Conservation (phyloP, 1,140 invertebrate genomes). For the Tenebrio molitor region DNA sequence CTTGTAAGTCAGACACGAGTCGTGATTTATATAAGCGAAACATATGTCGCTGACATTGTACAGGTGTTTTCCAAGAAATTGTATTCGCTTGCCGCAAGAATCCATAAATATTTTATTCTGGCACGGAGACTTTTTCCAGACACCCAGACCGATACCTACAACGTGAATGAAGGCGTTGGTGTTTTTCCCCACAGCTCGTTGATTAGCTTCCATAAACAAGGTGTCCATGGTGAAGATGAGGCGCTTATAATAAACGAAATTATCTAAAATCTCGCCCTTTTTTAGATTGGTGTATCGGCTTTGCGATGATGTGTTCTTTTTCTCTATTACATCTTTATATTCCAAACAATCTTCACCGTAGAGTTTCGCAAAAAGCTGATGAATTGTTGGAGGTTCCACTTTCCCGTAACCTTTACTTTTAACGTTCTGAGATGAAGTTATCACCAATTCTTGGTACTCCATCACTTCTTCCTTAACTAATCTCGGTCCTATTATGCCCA, state of each 20-base stretch:
- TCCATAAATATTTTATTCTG: conserved; percentile 68
- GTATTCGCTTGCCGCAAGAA: conserved; percentile 66
- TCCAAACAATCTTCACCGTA: conserved; percentile 55
- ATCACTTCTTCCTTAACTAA: conserved; percentile 66
- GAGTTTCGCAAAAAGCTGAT: conserved; percentile 60
- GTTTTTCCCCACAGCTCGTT: conserved; percentile 56
- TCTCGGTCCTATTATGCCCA: conserved; percentile 67
- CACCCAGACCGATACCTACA: conserved; percentile 69
- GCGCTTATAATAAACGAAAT: conserved; percentile 60
- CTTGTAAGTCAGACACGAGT: conserved; percentile 54
- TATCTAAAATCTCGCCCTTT: conserved; percentile 58
- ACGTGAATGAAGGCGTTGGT: conserved; percentile 63
- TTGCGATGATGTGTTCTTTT: conserved; percentile 1
- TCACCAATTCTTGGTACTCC: conserved; percentile 69
- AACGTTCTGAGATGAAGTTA: conserved; percentile 66
- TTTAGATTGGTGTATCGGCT: conserved; percentile 41
- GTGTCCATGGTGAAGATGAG: conserved; percentile 61
- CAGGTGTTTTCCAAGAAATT: conserved; percentile 57
- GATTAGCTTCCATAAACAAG: conserved; percentile 60
- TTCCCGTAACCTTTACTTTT: conserved; percentile 66
- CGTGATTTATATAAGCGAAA: conserved; percentile 65
- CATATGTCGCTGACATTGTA: conserved; percentile 67
- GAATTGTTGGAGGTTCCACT: conserved; percentile 64
- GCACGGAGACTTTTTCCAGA: conserved; percentile 68
- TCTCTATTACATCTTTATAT: conserved; percentile 48